A percentile compares a stretch with the other conserved stretches of the same genome.
These are phyloP conservation scores for Steinernema carpocapsae DNA, from an alignment of 2,888 invertebrate genomes.

Conservation along the genomic window DNA sequence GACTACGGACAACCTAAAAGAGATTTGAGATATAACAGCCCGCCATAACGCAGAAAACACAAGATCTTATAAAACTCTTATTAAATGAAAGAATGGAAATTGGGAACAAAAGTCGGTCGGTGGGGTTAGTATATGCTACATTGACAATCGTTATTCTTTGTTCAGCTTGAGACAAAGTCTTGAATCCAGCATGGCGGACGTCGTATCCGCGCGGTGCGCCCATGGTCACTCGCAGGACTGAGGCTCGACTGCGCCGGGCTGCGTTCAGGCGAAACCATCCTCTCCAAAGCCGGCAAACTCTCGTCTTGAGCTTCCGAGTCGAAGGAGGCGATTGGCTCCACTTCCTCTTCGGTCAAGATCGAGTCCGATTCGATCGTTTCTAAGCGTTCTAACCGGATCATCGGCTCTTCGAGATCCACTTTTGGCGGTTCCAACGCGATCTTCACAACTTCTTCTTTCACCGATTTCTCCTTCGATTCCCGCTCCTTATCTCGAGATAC, in stretches of 20 bases:
- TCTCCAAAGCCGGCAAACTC: not conserved
- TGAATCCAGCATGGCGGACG: constrained; percentile 19
- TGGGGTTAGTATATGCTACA: not conserved
- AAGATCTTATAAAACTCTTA: constrained; percentile 9
- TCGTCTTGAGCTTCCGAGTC: not conserved
- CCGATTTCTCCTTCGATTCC: not conserved
- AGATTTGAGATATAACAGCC: no score
- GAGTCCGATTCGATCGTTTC: not conserved
- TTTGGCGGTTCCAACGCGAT: not conserved
- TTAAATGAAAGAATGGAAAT: not conserved
- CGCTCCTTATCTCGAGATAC: not conserved
- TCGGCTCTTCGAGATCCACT: not conserved
- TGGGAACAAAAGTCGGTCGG: not conserved
- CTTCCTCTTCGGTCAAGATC: not conserved
- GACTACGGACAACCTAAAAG: no score
- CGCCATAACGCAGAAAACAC: not conserved
- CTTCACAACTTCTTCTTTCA: not conserved
- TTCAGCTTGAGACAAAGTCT: not conserved
- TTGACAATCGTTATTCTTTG: not conserved
- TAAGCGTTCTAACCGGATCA: not conserved
- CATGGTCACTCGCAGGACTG: not conserved
- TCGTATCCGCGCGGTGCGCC: not conserved
- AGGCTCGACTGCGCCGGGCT: not conserved
- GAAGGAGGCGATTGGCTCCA: not conserved
- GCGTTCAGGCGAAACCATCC: constrained; percentile 7